Conservation (phyloP, 2,113 vertebrate species). For the Motacilla tschutschensis region DNA sequence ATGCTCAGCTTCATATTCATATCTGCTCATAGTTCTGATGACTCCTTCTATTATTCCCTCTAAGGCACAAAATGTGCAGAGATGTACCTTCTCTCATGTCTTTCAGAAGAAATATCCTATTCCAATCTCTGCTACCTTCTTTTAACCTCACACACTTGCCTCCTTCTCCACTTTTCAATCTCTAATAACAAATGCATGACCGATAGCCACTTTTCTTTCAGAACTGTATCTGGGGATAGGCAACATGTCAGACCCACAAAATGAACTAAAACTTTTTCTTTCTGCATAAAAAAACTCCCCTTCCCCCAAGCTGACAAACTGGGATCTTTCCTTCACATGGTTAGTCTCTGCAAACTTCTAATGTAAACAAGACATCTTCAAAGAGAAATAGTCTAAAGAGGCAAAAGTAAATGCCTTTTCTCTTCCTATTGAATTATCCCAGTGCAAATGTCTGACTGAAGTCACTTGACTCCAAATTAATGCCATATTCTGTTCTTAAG, state of each 20-base stretch:
- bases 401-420: background rate
- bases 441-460: background rate
- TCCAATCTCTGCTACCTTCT: background rate
- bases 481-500: background rate
- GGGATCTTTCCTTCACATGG: constrained; percentile 10
- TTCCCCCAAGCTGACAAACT: constrained; percentile 34
- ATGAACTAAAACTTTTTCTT: constrained; percentile 4
- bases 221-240: background rate
- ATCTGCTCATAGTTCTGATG: background rate
- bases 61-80: background rate
- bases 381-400: background rate
- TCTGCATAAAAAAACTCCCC: background rate
- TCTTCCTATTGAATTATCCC: background rate
- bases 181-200: constrained; percentile 5
- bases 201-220: background rate
- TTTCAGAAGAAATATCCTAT: background rate
- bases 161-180: background rate
- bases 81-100: background rate
- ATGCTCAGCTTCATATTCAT: background rate
- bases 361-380: background rate
- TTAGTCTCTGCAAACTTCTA: constrained; percentile 2
- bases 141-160: background rate
- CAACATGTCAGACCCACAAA: background rate
- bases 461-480: background rate
- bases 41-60: background rate